Conservation (phyloP, 2,797 vertebrate species). For the Falco rusticolus region DNA sequence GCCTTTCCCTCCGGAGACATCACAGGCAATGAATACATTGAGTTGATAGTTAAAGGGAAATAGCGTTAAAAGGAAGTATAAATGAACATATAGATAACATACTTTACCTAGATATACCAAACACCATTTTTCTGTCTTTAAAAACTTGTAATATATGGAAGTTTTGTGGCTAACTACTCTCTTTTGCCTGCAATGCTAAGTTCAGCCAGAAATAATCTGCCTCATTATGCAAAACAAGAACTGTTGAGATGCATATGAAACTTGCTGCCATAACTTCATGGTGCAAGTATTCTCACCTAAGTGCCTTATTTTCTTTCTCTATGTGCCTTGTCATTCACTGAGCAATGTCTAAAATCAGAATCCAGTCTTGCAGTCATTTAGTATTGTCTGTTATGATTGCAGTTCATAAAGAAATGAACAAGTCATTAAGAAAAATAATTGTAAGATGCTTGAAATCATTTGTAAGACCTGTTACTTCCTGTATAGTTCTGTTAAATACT, state of each 20-base stretch:
- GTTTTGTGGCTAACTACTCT: not conserved
- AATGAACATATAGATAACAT: not conserved
- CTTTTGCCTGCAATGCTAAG: not conserved
- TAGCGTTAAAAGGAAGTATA: not conserved
- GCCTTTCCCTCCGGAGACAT: conserved; percentile 45
- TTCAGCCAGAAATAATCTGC: not conserved
- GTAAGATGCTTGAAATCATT: not conserved
- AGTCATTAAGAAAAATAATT: not conserved
- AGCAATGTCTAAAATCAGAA: not conserved
- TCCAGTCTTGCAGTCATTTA: not conserved
- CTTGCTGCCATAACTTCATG: not conserved
- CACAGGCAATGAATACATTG: conserved; percentile 2
- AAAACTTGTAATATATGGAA: not conserved
- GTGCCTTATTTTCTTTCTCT: not conserved
- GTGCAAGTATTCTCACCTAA: not conserved
- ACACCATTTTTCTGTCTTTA: not conserved
- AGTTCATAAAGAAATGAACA: not conserved
- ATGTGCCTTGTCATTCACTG: not conserved
- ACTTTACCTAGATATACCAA: not conserved
- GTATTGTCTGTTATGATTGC: not conserved
- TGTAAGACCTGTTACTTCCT: not conserved
- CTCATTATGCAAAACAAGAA: not conserved
- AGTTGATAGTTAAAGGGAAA: conserved; percentile 13
- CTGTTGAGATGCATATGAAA: not conserved
- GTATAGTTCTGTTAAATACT: not conserved